A percentile compares a stretch with the other conserved stretches of the same genome.
phyloP scores from a whole-genome alignment of 2,113 vertebrate species.

The Chaenogobius annularis region DNA sequence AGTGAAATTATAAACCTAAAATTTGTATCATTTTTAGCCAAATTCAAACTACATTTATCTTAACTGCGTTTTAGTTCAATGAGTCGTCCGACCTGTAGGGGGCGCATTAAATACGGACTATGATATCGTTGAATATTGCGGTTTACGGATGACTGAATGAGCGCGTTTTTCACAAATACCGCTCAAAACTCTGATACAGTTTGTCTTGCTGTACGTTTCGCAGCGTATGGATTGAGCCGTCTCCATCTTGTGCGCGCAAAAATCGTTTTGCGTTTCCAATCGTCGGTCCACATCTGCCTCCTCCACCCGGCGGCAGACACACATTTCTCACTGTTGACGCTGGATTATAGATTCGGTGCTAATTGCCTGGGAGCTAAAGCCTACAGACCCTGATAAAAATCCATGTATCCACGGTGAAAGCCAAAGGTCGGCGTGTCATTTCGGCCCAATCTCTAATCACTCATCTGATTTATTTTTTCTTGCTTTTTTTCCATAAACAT shows the following conservation, averaged over 20 bases:
- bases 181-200: background rate
- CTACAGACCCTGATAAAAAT: conserved; percentile 6
- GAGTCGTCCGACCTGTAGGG: no score
- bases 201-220: background rate
- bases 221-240: background rate
- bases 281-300: background rate
- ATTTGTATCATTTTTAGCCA: no score
- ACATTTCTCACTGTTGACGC: conserved; percentile 1
- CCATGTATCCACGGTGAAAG: conserved; percentile 9
- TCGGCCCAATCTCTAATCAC: background rate
- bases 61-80: no score
- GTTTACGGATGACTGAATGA: no score
- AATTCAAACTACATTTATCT: no score
- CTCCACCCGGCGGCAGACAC: background rate
- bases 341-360: conserved; percentile 11
- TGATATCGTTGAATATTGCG: no score
- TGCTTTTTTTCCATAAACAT: background rate
- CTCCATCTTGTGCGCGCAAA: background rate
- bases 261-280: background rate
- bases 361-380: background rate
- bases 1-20: no score
- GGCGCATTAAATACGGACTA: no score
- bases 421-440: background rate
- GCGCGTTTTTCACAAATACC: no score
- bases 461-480: background rate